Base-by-base conservation (phyloP, 1,140 invertebrate species). In the Brachionus angularis region DNA sequence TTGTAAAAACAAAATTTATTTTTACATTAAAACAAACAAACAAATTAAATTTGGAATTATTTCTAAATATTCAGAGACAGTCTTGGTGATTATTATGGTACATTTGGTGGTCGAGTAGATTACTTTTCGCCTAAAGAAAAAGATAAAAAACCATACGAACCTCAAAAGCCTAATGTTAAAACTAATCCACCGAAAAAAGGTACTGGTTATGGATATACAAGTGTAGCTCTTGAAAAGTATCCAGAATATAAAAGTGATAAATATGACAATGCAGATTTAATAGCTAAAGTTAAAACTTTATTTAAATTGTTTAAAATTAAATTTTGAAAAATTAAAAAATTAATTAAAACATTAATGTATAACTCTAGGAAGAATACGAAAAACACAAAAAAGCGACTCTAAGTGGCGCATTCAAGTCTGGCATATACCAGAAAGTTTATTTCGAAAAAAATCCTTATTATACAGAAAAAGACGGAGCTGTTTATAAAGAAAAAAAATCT, bases 181-280 rank as follows among this genome's bases (percentile, higher is more conserved):
- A 81, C 80, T 55, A 81, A 81, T 72, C 80, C 80, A 42, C 75
- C 77, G 5, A 81, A 81, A 72, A 79, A 74, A 75, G 81, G 81
- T 58, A 81, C 80, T 58, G 81, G 81, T 46, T 82, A 77, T 77
- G 81, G 80, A 21, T 70, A 71, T 71, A 18, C 47, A 27, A 23
- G 5, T 46, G 34, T 55, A 42, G 29, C 23, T 42, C 25, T 73
- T 4, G 34, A 31, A 42, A 71, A 74, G 61, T 71, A 73, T 71
- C 72, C 72, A 12, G 46, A 71, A 18, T 73, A 64, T n/a, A 73
- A 71, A 47, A 23, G 39, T 49, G 62, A 73, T 31, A 61, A 52
- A 52, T 72, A 72, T 69, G 72, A 72, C 5, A 72, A 34, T 21
- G 16, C 31, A 16, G 44, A 67, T 3, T 33, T 23, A 29, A 44